Base-by-base conservation (phyloP, 2,888 invertebrate genomes). In the Agrilus cyanescens region DNA sequence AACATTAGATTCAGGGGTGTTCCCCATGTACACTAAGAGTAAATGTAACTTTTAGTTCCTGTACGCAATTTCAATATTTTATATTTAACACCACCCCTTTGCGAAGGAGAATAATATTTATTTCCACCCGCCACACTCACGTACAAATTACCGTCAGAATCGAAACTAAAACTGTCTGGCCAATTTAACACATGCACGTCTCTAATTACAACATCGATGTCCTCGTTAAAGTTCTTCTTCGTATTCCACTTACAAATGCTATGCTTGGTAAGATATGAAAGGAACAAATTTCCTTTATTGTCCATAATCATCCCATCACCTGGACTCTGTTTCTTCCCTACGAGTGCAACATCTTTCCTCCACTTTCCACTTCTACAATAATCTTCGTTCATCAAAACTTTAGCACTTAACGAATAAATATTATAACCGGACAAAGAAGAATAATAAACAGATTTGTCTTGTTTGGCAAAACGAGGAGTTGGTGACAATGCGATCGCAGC, bases 401-500 rank as follows among this genome's bases (percentile, higher is more conserved):
- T 71, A 0, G 78, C 76, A 13, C 75, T 73, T 16, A 85, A 62
- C 0, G 78, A 72, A 55, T 76, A 84, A 10, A 85, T 40, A 40
- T 55, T 57, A 37, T 50, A 55, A 15, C 58, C 58, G 16, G 56
- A 55, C 12, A 63, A 44, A 7, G 62, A 50, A 14, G 53, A 53
- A 37, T 57, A 65, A 49, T 51, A 63, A 3, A 64, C 47, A 8
- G 50, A 46, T 38, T 58, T 53, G 2, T 50, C 47, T 16, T 50
- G 49, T 33, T 46, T 49, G 12, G 40, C 32, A 12, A 38, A 43
- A 14, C 54, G 51, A 74, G 72, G 54, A 67, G 77, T 52, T 2
- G 82, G 81, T 2, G 82, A 80, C 5, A 85, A 64, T 1, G 83
- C 82, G 38, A 84, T 80, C 4, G 83, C 83, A 55, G 83, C 78